Evolutionary conservation across 2,888 invertebrate genomes (phyloP).

Genomic region (Automeris io): DNA sequence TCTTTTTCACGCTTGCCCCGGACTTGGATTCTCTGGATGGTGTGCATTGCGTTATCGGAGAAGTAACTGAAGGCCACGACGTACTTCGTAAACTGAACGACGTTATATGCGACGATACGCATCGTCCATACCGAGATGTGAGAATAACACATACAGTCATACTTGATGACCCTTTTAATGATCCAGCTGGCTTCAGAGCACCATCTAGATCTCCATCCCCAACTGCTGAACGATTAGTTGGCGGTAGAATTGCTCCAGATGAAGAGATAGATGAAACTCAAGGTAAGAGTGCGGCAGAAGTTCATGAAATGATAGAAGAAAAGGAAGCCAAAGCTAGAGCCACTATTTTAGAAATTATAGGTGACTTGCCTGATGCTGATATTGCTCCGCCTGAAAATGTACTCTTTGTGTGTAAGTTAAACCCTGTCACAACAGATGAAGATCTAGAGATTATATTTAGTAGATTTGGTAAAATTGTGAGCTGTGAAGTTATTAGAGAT

Average conservation of each 20-base stretch:
- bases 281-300: conserved; percentile 89
- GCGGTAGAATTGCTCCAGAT: conserved; percentile 93
- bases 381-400: conserved; percentile 99
- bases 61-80: conserved; percentile 94
- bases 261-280: conserved; percentile 94
- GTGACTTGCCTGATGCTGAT: conserved; percentile 97
- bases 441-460: conserved; percentile 98
- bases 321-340: conserved; percentile 97
- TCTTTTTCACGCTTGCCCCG: conserved; percentile 94
- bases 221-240: conserved; percentile 85
- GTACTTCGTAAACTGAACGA: conserved; percentile 94
- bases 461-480: conserved; percentile 94
- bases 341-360: conserved; percentile 98
- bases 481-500: conserved; percentile 97
- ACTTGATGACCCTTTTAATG: conserved; percentile 96
- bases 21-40: conserved; percentile 93
- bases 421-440: conserved; percentile 98
- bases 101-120: conserved; percentile 91
- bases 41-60: conserved; percentile 96
- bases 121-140: conserved; percentile 96
- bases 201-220: conserved; percentile 95
- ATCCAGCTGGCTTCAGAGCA: conserved; percentile 85
- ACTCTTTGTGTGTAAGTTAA: conserved; percentile 98
- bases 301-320: conserved; percentile 91
- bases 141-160: conserved; percentile 97